Conservation (phyloP, 1,140 invertebrate species). For the Pemphigus obesinymphae region DNA sequence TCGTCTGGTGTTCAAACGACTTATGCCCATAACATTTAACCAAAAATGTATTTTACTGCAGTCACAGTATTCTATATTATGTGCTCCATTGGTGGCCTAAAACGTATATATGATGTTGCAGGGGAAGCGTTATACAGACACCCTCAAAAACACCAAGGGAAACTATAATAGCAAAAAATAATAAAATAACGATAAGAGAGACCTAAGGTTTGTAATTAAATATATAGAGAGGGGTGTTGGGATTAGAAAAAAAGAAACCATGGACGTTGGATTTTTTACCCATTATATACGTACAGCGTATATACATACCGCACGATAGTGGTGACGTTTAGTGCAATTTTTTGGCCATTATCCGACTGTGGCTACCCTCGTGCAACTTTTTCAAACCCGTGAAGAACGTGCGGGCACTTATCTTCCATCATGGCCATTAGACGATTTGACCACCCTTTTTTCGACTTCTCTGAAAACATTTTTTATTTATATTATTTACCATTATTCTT, state of each 20-base stretch:
- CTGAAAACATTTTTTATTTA: not conserved
- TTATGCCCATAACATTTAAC: no score
- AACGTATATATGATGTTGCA: not conserved
- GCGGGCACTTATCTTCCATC: constrained; percentile 19
- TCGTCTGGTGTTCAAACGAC: no score
- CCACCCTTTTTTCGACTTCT: constrained; percentile 2
- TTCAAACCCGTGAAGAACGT: constrained; percentile 10
- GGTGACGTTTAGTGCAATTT: constrained; percentile 13
- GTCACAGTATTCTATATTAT: not conserved
- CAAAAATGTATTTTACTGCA: no score
- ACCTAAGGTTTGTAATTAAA: not conserved
- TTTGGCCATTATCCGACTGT: constrained; percentile 11
- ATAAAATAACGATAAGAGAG: not conserved
- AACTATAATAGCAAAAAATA: not conserved
- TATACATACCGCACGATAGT: not conserved
- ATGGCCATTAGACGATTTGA: not conserved
- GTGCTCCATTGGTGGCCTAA: not conserved
- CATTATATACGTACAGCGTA: not conserved
- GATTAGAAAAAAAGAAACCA: not conserved
- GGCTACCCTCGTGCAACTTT: not conserved
- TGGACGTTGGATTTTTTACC: not conserved
- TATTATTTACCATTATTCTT: not conserved
- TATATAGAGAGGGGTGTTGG: not conserved
- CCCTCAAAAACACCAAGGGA: not conserved
- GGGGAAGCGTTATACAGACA: not conserved